Conservation (phyloP, 1,140 invertebrate species). For the Philaenus spumarius region DNA sequence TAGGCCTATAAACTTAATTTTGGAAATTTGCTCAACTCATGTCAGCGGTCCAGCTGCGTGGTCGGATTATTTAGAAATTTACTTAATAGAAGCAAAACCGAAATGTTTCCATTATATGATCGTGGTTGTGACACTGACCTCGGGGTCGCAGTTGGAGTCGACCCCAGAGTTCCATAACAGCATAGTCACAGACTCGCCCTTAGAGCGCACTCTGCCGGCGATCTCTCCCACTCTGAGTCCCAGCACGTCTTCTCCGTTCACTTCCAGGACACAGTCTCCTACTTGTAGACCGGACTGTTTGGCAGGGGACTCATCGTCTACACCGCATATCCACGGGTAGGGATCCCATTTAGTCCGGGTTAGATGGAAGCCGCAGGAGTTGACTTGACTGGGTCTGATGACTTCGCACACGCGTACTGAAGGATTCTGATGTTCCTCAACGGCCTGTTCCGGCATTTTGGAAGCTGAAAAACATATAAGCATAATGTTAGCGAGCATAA, state of each 20-base stretch:
- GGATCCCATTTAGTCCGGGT: constrained; percentile 62
- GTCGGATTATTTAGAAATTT: no score
- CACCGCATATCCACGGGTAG: constrained; percentile 55
- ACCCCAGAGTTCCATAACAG: constrained; percentile 43
- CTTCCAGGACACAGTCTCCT: constrained; percentile 57
- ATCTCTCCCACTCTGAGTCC: constrained; percentile 51
- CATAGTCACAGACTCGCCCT: constrained; percentile 40
- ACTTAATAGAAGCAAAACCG: no score
- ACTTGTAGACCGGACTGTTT: constrained; percentile 41
- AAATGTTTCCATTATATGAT: no score
- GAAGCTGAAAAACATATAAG: no score
- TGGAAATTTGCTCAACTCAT: no score
- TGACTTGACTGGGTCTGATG: constrained; percentile 9
- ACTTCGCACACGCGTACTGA: constrained; percentile 28
- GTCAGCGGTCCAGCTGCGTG: no score
- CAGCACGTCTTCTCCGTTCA: constrained; percentile 53
- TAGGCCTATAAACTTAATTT: no score
- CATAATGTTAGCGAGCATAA: no score
- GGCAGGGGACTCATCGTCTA: constrained; percentile 44
- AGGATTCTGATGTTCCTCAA: constrained; percentile 23
- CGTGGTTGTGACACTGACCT: no score
- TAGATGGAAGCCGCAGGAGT: constrained; percentile 53
- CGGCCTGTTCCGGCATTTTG: no score
- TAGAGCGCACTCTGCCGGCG: constrained; percentile 44
- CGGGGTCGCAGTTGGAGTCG: constrained; percentile 40